Percentiles rank a stretch among this genome's conserved stretches.
Conservation (phyloP, 2,888 invertebrate genomes). For the Oxystoma pomonae region DNA sequence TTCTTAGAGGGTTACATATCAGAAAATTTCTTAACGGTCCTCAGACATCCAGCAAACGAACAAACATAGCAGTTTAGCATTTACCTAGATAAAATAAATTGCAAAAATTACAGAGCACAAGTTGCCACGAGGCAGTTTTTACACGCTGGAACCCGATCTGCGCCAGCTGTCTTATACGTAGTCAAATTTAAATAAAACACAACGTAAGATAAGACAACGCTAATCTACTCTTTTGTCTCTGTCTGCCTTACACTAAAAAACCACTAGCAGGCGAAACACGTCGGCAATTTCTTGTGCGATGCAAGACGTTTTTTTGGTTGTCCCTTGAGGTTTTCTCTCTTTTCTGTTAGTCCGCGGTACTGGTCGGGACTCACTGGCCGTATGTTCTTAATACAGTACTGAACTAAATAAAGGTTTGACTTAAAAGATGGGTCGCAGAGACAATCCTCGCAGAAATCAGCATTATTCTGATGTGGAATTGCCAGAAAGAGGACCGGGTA, state of each 20-base stretch:
- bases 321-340: background rate
- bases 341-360: background rate
- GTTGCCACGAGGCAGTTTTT: background rate
- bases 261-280: background rate
- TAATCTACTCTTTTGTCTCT: background rate
- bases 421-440: slow-evolving; percentile 49
- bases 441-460: slow-evolving; percentile 38
- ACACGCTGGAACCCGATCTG: background rate
- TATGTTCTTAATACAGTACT: background rate
- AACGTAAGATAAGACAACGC: background rate
- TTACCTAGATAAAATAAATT: too few relatives aligned
- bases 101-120: too few relatives aligned
- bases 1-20: too few relatives aligned
- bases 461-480: slow-evolving; percentile 43
- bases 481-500: slow-evolving; percentile 53
- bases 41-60: too few relatives aligned
- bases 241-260: background rate
- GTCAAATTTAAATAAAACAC: background rate
- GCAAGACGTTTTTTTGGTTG: background rate
- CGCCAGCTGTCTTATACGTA: background rate
- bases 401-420: background rate
- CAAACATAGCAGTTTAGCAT: too few relatives aligned
- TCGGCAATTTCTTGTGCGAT: background rate
- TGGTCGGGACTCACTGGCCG: background rate
- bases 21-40: too few relatives aligned